Conservation (phyloP, 35 echinoderm and acorn worm genomes). For the Heliocidaris tuberculata region DNA sequence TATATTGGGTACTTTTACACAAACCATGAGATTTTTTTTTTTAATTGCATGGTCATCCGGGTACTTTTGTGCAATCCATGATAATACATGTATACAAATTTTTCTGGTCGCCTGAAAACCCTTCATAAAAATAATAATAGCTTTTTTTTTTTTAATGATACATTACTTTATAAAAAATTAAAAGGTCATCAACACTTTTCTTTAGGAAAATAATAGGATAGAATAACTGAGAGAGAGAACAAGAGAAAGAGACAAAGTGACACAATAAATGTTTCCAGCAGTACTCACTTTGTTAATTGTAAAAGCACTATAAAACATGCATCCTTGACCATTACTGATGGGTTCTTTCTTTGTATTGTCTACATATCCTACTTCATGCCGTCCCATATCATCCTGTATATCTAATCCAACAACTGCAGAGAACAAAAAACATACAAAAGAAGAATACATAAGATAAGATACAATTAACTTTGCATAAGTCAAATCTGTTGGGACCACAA, state of each 20-base stretch:
- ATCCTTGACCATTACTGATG: constrained; percentile 74
- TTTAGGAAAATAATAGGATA: too few relatives aligned
- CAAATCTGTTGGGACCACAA: too few relatives aligned
- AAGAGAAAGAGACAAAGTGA: neutral
- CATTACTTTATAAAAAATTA: too few relatives aligned
- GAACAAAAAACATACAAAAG: neutral
- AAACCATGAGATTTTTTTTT: too few relatives aligned
- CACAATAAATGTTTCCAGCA: neutral
- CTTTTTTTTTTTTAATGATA: too few relatives aligned
- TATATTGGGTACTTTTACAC: too few relatives aligned
- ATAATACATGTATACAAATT: too few relatives aligned
- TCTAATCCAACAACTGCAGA: constrained; percentile 92
- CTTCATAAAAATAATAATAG: too few relatives aligned
- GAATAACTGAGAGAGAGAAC: neutral
- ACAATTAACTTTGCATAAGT: neutral
- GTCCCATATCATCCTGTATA: constrained; percentile 99
- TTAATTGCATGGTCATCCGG: too few relatives aligned
- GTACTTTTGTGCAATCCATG: too few relatives aligned
- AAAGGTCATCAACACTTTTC: too few relatives aligned
- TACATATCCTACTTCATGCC: constrained; percentile 95
- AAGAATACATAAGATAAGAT: neutral
- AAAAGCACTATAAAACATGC: constrained; percentile 85
- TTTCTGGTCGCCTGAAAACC: too few relatives aligned
- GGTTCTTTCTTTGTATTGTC: constrained; percentile 91
- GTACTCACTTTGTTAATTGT: constrained; percentile 87